These are phyloP conservation scores for Pandemis cinnamomeana DNA, from an alignment of 2,888 invertebrate genomes.

Conservation along the genomic window DNA sequence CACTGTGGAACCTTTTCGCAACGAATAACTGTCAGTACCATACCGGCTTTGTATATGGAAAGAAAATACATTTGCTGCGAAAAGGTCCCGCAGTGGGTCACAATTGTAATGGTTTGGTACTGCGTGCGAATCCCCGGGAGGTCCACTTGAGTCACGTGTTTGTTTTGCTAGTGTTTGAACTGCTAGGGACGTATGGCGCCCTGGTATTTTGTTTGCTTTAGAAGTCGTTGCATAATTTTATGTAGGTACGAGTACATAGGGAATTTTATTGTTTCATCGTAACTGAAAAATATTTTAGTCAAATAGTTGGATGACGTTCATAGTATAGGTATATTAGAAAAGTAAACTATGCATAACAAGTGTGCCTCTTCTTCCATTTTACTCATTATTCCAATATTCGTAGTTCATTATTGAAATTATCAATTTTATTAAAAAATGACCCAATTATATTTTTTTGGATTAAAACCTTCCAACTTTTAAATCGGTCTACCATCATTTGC, in stretches of 20 bases:
- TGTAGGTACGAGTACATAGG: not conserved
- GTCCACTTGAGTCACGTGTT: slow-evolving; percentile 63
- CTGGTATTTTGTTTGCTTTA: slow-evolving; percentile 21
- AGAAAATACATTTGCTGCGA: not conserved
- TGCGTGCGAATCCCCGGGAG: slow-evolving; percentile 75
- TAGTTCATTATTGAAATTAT: too few relatives aligned
- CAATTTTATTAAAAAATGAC: too few relatives aligned
- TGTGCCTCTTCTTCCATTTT: too few relatives aligned
- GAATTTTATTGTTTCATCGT: not conserved
- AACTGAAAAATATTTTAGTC: not conserved
- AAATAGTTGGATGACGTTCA: too few relatives aligned
- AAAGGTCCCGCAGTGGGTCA: not conserved
- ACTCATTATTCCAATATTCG: too few relatives aligned
- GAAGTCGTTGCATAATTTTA: slow-evolving; percentile 13
- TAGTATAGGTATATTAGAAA: too few relatives aligned
- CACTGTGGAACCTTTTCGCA: not conserved
- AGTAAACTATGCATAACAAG: too few relatives aligned
- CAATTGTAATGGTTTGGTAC: slow-evolving; percentile 14
- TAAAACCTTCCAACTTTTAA: too few relatives aligned
- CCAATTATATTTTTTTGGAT: too few relatives aligned
- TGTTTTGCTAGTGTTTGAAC: slow-evolving; percentile 71
- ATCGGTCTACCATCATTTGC: too few relatives aligned
- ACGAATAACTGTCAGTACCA: not conserved
- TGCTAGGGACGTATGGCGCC: slow-evolving; percentile 37
- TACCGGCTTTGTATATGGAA: not conserved